Conservation (phyloP, 2,888 invertebrate genomes). For the Erebia ligea region DNA sequence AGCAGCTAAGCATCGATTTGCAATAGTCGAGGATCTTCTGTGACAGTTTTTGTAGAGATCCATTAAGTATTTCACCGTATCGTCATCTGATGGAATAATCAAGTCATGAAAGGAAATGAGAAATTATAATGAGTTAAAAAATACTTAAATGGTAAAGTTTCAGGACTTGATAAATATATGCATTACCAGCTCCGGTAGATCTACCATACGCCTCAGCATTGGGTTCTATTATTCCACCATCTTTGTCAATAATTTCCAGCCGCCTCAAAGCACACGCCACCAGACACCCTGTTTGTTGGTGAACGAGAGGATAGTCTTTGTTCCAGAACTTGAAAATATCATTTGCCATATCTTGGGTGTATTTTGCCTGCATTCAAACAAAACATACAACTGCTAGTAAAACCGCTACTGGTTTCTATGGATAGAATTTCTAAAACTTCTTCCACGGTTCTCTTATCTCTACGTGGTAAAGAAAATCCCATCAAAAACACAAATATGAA, state of each 20-base stretch:
- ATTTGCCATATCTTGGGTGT: conserved; percentile 40
- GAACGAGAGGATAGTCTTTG: conserved; percentile 33
- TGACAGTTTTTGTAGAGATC: conserved; percentile 31
- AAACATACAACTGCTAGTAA: too few species aligned
- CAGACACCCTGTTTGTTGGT: conserved; percentile 50
- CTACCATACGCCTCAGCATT: conserved; percentile 46
- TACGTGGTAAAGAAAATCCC: too few species aligned
- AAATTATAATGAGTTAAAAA: background rate
- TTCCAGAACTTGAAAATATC: conserved; percentile 56
- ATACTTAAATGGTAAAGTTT: too few species aligned
- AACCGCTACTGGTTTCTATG: too few species aligned
- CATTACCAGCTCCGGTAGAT: conserved; percentile 63
- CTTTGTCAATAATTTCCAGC: conserved; percentile 45
- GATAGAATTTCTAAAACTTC: too few species aligned
- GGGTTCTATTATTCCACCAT: conserved; percentile 34
- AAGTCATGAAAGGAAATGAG: background rate
- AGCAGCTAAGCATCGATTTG: conserved; percentile 39
- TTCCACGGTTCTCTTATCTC: too few species aligned
- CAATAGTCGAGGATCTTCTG: background rate
- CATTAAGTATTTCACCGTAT: conserved; percentile 41
- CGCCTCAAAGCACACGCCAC: conserved; percentile 48
- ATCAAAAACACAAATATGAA: too few species aligned
- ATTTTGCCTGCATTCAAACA: conserved; percentile 41
- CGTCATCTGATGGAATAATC: conserved; percentile 45
- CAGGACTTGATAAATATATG: background rate